phyloP scores from a whole-genome alignment of 2,113 vertebrate species.

The Sigmodon hispidus region DNA sequence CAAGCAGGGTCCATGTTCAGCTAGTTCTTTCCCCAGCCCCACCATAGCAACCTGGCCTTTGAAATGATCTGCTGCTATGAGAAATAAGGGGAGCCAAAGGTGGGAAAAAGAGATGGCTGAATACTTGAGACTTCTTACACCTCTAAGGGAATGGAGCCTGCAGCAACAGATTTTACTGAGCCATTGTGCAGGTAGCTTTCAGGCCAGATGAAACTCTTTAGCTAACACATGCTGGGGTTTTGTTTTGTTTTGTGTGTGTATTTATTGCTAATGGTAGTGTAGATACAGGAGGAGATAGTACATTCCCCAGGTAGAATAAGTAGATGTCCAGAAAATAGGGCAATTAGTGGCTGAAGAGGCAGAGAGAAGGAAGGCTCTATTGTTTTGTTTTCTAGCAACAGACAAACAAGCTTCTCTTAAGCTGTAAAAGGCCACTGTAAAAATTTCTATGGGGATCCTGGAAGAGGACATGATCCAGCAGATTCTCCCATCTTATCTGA shows the following conservation, averaged over 20 bases:
- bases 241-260: neutral
- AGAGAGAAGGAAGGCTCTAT: neutral
- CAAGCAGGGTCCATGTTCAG: neutral
- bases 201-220: neutral
- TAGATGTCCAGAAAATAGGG: neutral
- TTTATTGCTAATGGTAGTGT: neutral
- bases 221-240: neutral
- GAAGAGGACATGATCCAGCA: rapidly evolving
- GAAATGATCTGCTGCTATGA: neutral
- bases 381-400: neutral
- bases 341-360: neutral
- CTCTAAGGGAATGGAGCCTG: neutral
- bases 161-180: neutral
- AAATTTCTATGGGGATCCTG: neutral
- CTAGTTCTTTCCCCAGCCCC: no score
- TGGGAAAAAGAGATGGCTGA: neutral
- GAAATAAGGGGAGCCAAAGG: neutral
- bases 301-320: neutral
- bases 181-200: neutral
- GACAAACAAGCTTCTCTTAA: neutral
- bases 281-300: neutral
- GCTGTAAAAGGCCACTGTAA: neutral
- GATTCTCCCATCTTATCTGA: neutral
- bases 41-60: neutral
- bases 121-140: neutral